Percentiles rank a stretch among this genome's conserved stretches.
phyloP scores from a whole-genome alignment of 1,140 invertebrate species.

The Bathynomus jamesi region DNA sequence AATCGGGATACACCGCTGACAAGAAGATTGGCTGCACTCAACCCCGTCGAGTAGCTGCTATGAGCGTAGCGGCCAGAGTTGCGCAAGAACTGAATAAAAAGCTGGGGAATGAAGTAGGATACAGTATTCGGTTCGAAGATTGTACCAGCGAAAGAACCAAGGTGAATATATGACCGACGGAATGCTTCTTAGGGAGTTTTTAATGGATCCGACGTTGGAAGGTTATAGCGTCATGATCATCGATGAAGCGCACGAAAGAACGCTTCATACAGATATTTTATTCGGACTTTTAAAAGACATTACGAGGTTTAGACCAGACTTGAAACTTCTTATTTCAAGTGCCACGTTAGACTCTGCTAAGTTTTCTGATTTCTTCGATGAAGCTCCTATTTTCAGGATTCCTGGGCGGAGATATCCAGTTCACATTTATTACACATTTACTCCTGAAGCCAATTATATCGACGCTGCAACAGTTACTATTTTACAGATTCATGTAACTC shows the following conservation, averaged over 20 bases:
- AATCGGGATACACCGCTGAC: conserved; percentile 73
- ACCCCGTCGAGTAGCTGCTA: conserved; percentile 68
- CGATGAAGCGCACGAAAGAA: conserved; percentile 97
- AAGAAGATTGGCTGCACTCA: conserved; percentile 74
- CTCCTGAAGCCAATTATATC: conserved; percentile 96
- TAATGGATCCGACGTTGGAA: conserved; percentile 90
- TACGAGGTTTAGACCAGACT: conserved; percentile 81
- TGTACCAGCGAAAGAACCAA: conserved; percentile 63
- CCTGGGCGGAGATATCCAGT: conserved; percentile 76
- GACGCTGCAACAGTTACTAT: conserved; percentile 95
- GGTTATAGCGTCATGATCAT: conserved; percentile 97
- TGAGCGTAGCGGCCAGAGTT: conserved; percentile 66
- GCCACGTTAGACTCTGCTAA: conserved; percentile 97
- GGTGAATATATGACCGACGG: conserved; percentile 99
- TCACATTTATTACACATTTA: conserved; percentile 98
- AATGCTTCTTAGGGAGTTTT: conserved; percentile 92
- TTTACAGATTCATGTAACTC: conserved; percentile 94
- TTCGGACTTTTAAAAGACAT: conserved; percentile 99
- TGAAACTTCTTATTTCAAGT: conserved; percentile 95
- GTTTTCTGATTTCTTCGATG: conserved; percentile 97
- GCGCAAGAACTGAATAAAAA: conserved; percentile 63
- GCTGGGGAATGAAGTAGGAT: conserved; percentile 62
- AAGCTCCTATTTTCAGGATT: conserved; percentile 95
- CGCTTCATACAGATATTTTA: conserved; percentile 94
- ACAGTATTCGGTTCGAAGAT: conserved; percentile 70